phyloP scores from a whole-genome alignment of 2,797 vertebrate genomes.

The Myotis pilosus region DNA sequence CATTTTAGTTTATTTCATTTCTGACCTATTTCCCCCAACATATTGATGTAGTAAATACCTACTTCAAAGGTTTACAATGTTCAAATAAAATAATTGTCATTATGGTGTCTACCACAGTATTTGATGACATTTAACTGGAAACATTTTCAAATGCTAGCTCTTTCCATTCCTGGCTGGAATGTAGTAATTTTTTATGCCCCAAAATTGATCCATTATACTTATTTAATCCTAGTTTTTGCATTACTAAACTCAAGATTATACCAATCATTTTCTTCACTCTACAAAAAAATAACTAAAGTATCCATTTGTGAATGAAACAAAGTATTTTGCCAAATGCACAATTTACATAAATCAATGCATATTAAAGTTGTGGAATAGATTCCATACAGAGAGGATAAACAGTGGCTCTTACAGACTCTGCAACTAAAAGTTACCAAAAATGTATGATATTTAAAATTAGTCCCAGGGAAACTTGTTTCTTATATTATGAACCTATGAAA shows the following conservation, averaged over 20 bases:
- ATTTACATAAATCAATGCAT: conserved; percentile 54
- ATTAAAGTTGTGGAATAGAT: neutral
- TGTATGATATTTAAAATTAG: neutral
- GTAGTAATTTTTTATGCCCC: conserved; percentile 33
- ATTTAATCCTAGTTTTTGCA: conserved; percentile 36
- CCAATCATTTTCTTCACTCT: conserved; percentile 8
- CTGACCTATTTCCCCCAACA: neutral
- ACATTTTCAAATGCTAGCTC: neutral
- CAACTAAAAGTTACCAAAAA: conserved; percentile 23
- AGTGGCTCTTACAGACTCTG: neutral
- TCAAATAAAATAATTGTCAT: conserved; percentile 28
- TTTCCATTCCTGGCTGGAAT: neutral
- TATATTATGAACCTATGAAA: neutral
- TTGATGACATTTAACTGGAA: conserved; percentile 38
- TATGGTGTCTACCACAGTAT: neutral
- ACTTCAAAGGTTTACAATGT: neutral
- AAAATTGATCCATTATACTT: conserved; percentile 10
- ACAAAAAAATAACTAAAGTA: conserved; percentile 38
- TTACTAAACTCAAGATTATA: conserved; percentile 25
- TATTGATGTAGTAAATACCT: neutral
- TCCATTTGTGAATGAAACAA: conserved; percentile 31
- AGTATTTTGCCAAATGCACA: conserved; percentile 28
- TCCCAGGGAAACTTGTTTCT: neutral
- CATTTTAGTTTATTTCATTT: neutral
- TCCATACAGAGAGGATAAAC: neutral